Percentiles rank a stretch among this genome's conserved stretches.
Evolutionary conservation across 2,113 vertebrate species (phyloP).

Genomic region (Thinocorus orbignyianus): DNA sequence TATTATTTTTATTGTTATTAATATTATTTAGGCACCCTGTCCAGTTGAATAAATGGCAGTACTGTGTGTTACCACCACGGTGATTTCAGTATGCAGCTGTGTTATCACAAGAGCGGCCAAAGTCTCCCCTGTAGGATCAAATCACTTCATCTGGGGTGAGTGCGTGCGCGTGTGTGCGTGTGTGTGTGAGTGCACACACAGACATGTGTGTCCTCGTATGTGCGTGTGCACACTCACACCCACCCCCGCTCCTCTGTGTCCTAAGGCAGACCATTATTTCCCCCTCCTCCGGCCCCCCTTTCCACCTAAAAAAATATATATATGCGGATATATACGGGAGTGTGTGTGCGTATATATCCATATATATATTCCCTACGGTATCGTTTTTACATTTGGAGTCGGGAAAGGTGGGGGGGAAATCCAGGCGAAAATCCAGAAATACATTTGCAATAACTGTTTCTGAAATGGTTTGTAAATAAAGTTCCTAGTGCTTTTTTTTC

Average conservation of each 20-base stretch:
- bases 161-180: not conserved
- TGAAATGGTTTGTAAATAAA: slow-evolving; percentile 48
- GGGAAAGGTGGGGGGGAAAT: not conserved
- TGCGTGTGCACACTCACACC: not conserved
- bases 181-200: not conserved
- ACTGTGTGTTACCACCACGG: not conserved
- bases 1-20: not conserved
- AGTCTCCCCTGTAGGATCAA: slow-evolving; percentile 8
- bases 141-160: slow-evolving; percentile 25
- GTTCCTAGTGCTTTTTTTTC: not conserved
- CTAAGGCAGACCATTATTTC: not conserved
- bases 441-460: not conserved
- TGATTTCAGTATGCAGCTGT: not conserved
- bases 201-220: not conserved
- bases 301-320: not conserved
- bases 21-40: not conserved
- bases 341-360: not conserved
- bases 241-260: not conserved
- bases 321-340: not conserved
- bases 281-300: not conserved
- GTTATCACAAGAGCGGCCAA: not conserved
- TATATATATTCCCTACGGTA: not conserved
- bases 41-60: not conserved
- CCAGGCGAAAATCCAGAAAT: not conserved
- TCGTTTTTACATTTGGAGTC: not conserved